Conservation (phyloP, 2,888 invertebrate genomes). For the Synanthedon vespiformis region DNA sequence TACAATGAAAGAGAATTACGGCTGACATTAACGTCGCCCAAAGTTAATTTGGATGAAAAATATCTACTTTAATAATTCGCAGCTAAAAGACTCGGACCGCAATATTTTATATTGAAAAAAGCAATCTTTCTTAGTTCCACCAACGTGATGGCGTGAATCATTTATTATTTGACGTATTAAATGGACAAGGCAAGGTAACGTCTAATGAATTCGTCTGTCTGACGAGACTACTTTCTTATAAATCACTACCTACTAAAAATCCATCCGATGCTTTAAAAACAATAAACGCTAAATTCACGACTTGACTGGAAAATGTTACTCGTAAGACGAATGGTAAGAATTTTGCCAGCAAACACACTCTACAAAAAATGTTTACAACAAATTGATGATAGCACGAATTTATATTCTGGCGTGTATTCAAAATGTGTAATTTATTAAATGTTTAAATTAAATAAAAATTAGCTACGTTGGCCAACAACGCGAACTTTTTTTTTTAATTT, state of each 20-base stretch:
- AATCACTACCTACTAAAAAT: background rate
- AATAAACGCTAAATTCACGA: background rate
- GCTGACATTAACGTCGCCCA: background rate
- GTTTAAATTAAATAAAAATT: background rate
- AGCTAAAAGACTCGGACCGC: background rate
- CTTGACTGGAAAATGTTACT: background rate
- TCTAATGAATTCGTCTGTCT: background rate
- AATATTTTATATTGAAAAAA: background rate
- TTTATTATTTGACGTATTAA: background rate
- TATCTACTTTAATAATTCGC: background rate
- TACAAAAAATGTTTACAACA: background rate
- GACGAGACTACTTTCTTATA: background rate
- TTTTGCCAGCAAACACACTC: constrained; percentile 2
- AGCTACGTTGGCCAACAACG: background rate
- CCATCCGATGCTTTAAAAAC: background rate
- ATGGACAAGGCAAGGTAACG: background rate
- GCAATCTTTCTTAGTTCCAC: background rate
- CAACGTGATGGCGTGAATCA: background rate
- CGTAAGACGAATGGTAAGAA: constrained; percentile 3
- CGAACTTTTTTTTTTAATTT: too few relatives aligned
- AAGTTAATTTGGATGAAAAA: background rate
- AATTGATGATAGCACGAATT: constrained; percentile 4
- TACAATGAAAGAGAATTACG: background rate
- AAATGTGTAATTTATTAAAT: background rate
- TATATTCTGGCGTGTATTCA: constrained; percentile 4